A percentile compares a stretch with the other conserved stretches of the same genome.
phyloP scores from a whole-genome alignment of 2,888 invertebrate genomes.

The Plemyria rubiginata region DNA sequence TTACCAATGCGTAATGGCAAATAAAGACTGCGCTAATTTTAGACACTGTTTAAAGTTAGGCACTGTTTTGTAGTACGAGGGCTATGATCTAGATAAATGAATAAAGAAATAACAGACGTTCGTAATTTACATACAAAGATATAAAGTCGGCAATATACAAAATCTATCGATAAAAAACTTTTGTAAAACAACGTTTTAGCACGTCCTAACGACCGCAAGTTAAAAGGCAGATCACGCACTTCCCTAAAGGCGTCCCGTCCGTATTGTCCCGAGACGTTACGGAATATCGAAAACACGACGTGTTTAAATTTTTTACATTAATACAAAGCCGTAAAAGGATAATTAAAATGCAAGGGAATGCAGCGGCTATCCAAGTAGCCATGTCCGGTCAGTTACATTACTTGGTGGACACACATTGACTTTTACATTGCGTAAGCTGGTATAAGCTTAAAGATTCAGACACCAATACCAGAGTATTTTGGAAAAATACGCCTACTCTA shows the following conservation, averaged over 20 bases:
- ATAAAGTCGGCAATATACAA: too few species aligned
- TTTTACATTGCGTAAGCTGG: not conserved
- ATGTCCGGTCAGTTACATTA: slow-evolving; percentile 26
- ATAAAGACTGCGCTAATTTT: too few species aligned
- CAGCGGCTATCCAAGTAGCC: slow-evolving; percentile 30
- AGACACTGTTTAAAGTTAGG: too few species aligned
- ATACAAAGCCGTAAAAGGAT: slow-evolving; percentile 41
- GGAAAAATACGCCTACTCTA: too few species aligned
- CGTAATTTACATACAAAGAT: too few species aligned
- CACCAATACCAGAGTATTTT: not conserved
- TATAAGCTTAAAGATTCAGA: not conserved
- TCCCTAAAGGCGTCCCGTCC: slow-evolving; percentile 75
- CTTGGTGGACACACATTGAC: slow-evolving; percentile 10
- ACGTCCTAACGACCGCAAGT: slow-evolving; percentile 52
- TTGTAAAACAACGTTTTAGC: slow-evolving; percentile 20
- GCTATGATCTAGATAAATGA: too few species aligned
- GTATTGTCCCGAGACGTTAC: slow-evolving; percentile 62
- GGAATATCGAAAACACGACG: slow-evolving; percentile 48
- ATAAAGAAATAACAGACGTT: too few species aligned
- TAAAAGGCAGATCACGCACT: slow-evolving; percentile 78
- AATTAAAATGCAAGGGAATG: slow-evolving; percentile 42
- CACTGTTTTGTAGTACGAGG: too few species aligned
- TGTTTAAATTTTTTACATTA: slow-evolving; percentile 42
- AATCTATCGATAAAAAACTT: slow-evolving; percentile 40
- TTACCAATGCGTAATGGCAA: too few species aligned